Base-by-base conservation (phyloP, 2,888 invertebrate genomes). In the Drosophila anomalipes region DNA sequence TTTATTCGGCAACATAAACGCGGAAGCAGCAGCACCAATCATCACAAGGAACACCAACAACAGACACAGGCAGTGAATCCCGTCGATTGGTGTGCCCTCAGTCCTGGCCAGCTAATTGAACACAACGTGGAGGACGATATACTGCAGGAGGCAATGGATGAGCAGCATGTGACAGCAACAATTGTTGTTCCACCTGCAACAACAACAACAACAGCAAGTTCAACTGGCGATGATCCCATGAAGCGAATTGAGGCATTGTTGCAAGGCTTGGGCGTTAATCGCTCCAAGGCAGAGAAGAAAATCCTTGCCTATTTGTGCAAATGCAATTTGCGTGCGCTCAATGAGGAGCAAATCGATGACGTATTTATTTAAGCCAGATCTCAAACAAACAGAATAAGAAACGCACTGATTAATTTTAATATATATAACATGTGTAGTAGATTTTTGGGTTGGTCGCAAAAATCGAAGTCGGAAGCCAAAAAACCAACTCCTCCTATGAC, bases 131-230 rank as follows among this genome's bases (percentile, higher is more conserved):
- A 58, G 59, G 90, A 91, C 39, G 91, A 91, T 67, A 86, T 85
- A 0, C 69, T 92, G 37, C 93, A 91, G 77, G 92, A 92, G 68
- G 92, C 93, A 26, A 92, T 92, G 92, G 92, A 92, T 39, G 86
- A 89, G 73, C 74, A 88, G 80, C 69, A 65, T 65, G 59, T 62
- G 33, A 54, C 62, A n/a, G 28, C 59, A 28, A n/a, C 57, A 57
- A 57, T 47, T 22, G 47, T 22, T 47, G 10, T 47, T 26, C 19
- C 37, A 22, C 35, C 60, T 12, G 30, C 59, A 26, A 30, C 56
- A 7, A 30, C 58, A 7, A 33, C 57, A 12, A 28, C 44, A 22
- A 49, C 58, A 16, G 22, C 53, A 9, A 14, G 52, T 2, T 7
- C 30, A 32, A 44, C 56, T 14, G 54, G 37, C 51, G 80, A 71